Evolutionary conservation across 1,140 invertebrate genomes (phyloP), one percentile per base, ranked within the genome.

Genomic region (Sitobion miscanthi): DNA sequence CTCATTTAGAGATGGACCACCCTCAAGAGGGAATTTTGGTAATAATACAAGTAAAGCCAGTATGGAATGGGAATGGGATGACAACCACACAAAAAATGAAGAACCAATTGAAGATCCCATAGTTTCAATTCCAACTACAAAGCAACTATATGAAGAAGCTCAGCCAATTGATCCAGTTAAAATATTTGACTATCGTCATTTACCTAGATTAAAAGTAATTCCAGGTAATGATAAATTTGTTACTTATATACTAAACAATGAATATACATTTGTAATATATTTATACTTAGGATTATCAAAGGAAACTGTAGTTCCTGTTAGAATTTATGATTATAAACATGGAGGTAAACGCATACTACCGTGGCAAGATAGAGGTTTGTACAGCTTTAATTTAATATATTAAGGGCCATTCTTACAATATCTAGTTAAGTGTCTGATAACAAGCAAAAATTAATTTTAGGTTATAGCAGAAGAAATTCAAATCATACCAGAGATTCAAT

Each of bases 141-240:
- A 89, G 25, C 25, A 30, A 85, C 25, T 49, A n/a, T 93, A 52
- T 93, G 35, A 86, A 90, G 89, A 90, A 54, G 82, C 49, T 45
- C 91, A 52, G 1, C 91, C 91, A 45, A 93, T 93, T 30, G 91
- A 86, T 85, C 91, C 91, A 54, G 91, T 93, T 54, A 93, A 93
- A 93, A 54, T 93, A 86, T 93, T 93, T 86, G 91, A 93, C 45
- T 93, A 93, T 93, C 91, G 91, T n/a, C 91, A 93, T 86, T 93
- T 93, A 85, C 49, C 91, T 54, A 38, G 49, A 52, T 93, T 93
- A 85, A 93, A 93, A 93, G 91, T 93, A 42, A 93, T 93, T 85
- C 91, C 91, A 93, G 91, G 91, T 93, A 93, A 85, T 93, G 25
- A 45, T 62, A 42, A 14, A 57, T 89, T 25, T 57, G 5, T 42